Evolutionary conservation across 2,888 invertebrate genomes (phyloP), one percentile per base, ranked within the genome.

Genomic region (Drosophila mettleri): DNA sequence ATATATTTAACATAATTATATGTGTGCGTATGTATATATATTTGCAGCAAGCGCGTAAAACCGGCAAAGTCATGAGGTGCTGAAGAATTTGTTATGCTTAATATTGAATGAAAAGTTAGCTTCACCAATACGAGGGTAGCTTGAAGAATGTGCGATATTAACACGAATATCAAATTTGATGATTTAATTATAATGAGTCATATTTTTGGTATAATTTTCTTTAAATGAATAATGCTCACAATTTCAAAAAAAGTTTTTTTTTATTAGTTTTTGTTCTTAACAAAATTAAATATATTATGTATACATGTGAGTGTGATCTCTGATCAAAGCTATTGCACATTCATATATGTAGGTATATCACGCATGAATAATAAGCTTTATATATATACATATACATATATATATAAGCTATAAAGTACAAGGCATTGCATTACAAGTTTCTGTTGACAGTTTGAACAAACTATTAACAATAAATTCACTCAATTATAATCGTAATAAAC

Each of bases 261-360:
- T 54, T 51, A 16, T 51, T 63, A 34, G 27, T 22, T 45, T 22
- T 36, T 16, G 2, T 48, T 41, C 27, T 41, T 36, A 43, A 16
- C 52, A 20, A 54, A 38, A 36, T 53, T 46, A 49, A 2, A 29
- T 45, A 48, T 29, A 52, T 52, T 24, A 10, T n/a, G n/a, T n/a
- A n/a, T n/a, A n/a, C n/a, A n/a, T n/a, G n/a, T n/a, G 43, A 41
- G 22, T 69, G 8, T 38, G 49, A 59, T 51, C 58, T 43, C 24
- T 51, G 51, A 73, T 66, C 53, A 27, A 18, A 29, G 43, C 34
- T 67, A 73, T 71, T 73, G 49, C 53, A 54, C 36, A 65, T 51
- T 9, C 4, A 49, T 20, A 22, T 18, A 27, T 22, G 7, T 52
- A n/a, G 22, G 7, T 29, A 41, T 70, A 70, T 71, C 60, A 71